Evolutionary conservation across 1,140 invertebrate species (phyloP).

Genomic region (Lutraria rhynchaena): DNA sequence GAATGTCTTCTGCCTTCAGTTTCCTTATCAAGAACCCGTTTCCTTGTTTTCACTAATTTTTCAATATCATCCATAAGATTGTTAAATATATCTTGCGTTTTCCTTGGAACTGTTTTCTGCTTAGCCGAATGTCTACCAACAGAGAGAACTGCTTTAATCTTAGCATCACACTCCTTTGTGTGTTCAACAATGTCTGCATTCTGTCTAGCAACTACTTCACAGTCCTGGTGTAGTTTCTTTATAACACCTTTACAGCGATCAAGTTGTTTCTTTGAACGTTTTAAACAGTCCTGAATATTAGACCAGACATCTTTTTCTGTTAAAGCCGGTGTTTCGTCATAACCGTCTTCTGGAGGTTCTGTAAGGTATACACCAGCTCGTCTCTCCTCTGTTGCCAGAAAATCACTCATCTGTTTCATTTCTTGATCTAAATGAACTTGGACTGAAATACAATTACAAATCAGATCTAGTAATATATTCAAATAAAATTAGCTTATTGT

Average conservation of each 20-base stretch:
- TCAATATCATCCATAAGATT: slow-evolving; percentile 61
- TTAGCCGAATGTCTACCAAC: slow-evolving; percentile 48
- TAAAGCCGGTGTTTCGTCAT: slow-evolving; percentile 7
- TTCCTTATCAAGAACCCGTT: slow-evolving; percentile 46
- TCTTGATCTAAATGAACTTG: slow-evolving; percentile 30
- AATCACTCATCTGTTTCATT: slow-evolving; percentile 44
- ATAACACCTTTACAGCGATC: slow-evolving; percentile 45
- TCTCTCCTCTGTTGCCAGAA: slow-evolving; percentile 42
- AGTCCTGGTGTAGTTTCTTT: slow-evolving; percentile 50
- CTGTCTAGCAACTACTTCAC: slow-evolving; percentile 53
- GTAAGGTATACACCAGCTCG: slow-evolving; percentile 55
- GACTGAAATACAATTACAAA: slow-evolving; percentile 11
- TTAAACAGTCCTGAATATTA: slow-evolving; percentile 33
- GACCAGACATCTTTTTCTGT: slow-evolving; percentile 48
- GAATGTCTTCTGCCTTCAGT: slow-evolving; percentile 56
- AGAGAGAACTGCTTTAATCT: slow-evolving; percentile 51
- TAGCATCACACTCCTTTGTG: slow-evolving; percentile 52
- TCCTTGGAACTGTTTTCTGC: slow-evolving; percentile 37
- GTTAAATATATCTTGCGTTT: slow-evolving; percentile 52
- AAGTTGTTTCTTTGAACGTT: slow-evolving; percentile 41
- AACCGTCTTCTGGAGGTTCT: slow-evolving; percentile 35
- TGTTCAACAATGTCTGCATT: slow-evolving; percentile 56
- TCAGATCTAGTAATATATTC: no score
- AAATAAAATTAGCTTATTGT: no score
- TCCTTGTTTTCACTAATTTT: slow-evolving; percentile 51